Evolutionary conservation across 1,140 invertebrate species (phyloP).

Genomic region (Sogatella furcifera): DNA sequence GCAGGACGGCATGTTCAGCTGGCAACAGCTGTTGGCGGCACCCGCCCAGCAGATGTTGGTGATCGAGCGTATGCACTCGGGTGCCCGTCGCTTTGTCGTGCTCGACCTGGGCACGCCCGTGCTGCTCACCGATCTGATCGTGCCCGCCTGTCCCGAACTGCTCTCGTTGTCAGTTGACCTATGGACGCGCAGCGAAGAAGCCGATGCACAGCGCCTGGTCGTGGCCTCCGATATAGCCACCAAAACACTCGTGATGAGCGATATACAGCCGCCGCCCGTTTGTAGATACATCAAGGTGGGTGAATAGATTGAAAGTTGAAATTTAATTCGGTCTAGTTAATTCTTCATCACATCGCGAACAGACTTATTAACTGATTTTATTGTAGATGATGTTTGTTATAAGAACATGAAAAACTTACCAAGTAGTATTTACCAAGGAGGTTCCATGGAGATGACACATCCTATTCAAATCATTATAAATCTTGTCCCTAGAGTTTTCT

Average conservation of each 20-base stretch:
- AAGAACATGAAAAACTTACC: too few species aligned
- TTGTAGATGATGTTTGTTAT: too few species aligned
- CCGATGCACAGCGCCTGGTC: conserved; percentile 71
- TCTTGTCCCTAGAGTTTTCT: too few species aligned
- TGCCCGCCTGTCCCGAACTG: conserved; percentile 76
- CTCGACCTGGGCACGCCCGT: conserved; percentile 81
- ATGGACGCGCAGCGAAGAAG: conserved; percentile 74
- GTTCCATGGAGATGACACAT: too few species aligned
- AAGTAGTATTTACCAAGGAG: too few species aligned
- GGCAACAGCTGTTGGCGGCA: conserved; percentile 60
- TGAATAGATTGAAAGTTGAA: background rate
- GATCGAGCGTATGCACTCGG: conserved; percentile 88
- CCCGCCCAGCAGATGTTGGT: conserved; percentile 75
- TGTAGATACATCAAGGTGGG: conserved; percentile 77
- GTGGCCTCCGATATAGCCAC: conserved; percentile 74
- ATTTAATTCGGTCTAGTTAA: too few species aligned
- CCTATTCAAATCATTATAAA: too few species aligned
- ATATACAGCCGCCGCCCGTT: conserved; percentile 78
- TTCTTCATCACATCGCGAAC: too few species aligned
- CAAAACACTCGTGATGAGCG: conserved; percentile 71
- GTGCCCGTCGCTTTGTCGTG: conserved; percentile 74
- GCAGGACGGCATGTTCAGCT: conserved; percentile 39
- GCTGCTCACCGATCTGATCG: conserved; percentile 75
- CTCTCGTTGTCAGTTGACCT: conserved; percentile 81
- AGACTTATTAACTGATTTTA: too few species aligned